phyloP scores from a whole-genome alignment of 2,797 vertebrate species.

The Pygocentrus nattereri region DNA sequence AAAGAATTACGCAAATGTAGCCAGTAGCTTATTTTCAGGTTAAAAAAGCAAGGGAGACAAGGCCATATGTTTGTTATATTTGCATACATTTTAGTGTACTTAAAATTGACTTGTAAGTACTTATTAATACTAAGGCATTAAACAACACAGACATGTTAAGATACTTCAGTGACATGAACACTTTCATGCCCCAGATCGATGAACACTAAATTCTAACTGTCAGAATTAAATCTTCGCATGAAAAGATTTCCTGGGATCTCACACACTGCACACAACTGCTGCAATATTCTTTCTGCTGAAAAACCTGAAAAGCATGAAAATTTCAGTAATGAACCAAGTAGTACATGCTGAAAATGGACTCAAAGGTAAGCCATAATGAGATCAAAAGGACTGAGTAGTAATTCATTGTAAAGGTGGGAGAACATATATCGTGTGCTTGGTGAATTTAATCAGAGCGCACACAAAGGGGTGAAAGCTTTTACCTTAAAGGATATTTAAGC shows the following conservation, averaged over 20 bases:
- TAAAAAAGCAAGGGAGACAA: no score
- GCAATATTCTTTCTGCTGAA: not conserved
- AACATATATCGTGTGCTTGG: not conserved
- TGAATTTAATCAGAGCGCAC: not conserved
- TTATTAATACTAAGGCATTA: no score
- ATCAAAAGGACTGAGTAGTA: not conserved
- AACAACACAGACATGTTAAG: no score
- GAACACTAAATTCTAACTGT: no score
- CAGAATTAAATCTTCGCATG: no score
- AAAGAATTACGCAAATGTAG: no score
- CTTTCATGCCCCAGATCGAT: no score
- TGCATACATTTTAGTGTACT: no score
- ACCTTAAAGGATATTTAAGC: not conserved
- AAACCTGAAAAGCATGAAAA: not conserved
- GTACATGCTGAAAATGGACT: not conserved
- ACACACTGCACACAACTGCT: not conserved
- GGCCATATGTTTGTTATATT: no score
- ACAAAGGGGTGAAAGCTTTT: not conserved
- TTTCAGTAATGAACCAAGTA: constrained; percentile 1
- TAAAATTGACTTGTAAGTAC: no score
- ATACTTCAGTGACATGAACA: no score
- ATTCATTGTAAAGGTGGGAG: not conserved
- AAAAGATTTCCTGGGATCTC: not conserved
- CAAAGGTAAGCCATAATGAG: not conserved
- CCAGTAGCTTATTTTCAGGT: no score